Evolutionary conservation across 1,140 invertebrate species (phyloP), one percentile per base, ranked within the genome.

Genomic region (Cyclina sinensis): DNA sequence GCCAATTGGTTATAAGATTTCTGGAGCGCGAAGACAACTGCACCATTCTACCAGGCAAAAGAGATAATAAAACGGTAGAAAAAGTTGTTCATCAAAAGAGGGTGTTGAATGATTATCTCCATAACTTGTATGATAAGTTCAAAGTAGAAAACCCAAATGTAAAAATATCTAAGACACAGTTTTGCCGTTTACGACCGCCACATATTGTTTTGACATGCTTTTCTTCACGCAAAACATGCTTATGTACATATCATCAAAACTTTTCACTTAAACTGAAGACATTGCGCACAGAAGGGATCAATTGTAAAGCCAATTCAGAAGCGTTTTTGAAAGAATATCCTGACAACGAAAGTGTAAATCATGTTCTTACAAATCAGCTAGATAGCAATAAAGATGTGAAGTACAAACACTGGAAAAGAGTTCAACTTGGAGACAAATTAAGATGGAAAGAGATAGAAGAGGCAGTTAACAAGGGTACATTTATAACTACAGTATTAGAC

Each of bases 1-100:
- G n/a, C n/a, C n/a, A n/a, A n/a, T n/a, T n/a, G n/a, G n/a, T n/a
- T n/a, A n/a, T n/a, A n/a, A n/a, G n/a, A 2, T 89, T 89, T 65
- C 57, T 89, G 5, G 54, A 89, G 70, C 3, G 88, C 32, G 88
- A 89, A 46, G 82, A 89, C 24, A 89, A 89, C 51, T 59, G 48
- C 12, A 48, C 32, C 62, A 78, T 32, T 0, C 18, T 85, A 30
- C 82, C 88, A 32, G 88, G 82, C 1, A 89, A 89, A 80, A 85
- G 43, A 43, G 88, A 89, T 37, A 74, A 11, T 24, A 37, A n/a
- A 27, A 54, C 70, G 11, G 3, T 12, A 5, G 43, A 39, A 2
- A 78, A 83, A 74, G 7, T 46, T 1, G 68, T 85, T 18, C 21
- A 48, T 3, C 88, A 89, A 32, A 89, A 82, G 24, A 57, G 32